These are phyloP conservation scores for Cyphomyrus plagiostoma DNA, from an alignment of 2,113 vertebrate species.

Conservation along the genomic window DNA sequence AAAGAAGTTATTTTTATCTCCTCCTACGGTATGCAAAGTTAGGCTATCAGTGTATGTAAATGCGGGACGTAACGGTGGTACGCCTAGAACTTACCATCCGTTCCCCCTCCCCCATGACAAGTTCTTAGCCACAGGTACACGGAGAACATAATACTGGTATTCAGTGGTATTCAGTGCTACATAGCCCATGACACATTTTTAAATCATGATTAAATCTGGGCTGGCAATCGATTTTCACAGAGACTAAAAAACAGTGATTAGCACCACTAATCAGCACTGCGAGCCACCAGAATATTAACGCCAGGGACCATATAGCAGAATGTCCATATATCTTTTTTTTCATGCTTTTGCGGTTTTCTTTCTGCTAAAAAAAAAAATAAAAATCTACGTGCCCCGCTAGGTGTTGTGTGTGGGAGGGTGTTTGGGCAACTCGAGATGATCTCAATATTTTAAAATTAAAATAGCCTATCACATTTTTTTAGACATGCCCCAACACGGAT, in stretches of 20 bases:
- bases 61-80: not conserved
- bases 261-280: not conserved
- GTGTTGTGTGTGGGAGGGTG: not conserved
- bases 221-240: not conserved
- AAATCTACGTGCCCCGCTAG: not conserved
- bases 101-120: not conserved
- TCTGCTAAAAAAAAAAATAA: not conserved
- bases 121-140: not conserved
- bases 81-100: not conserved
- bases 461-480: not conserved
- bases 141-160: not conserved
- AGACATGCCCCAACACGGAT: not conserved
- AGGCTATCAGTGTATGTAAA: not conserved
- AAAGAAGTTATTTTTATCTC: not conserved
- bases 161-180: not conserved
- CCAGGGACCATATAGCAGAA: not conserved
- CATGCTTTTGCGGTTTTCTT: not conserved
- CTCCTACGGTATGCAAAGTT: not conserved
- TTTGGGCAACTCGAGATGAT: not conserved
- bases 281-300: not conserved
- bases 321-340: not conserved
- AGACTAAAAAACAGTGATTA: not conserved
- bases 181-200: not conserved
- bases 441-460: not conserved
- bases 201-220: not conserved